Conservation (phyloP, 2,113 vertebrate genomes). For the Gavialis gangeticus region DNA sequence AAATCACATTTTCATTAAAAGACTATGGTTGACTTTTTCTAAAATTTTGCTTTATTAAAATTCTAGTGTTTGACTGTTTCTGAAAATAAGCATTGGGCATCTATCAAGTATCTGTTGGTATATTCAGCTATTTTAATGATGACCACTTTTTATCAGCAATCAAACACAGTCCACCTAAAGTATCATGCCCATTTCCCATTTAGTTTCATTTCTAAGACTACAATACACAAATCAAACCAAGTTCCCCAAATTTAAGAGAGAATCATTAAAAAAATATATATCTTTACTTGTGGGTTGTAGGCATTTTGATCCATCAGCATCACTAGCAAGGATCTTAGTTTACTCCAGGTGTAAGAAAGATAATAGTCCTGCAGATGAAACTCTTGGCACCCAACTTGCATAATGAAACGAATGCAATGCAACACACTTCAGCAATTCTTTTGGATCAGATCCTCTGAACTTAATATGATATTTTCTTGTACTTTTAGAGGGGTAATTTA, state of each 20-base stretch:
- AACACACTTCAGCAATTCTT: constrained; percentile 70
- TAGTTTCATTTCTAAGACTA: constrained; percentile 49
- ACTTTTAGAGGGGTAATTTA: constrained; percentile 60
- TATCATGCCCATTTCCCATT: neutral
- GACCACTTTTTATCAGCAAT: neutral
- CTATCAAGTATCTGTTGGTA: neutral
- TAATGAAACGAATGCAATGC: constrained; percentile 51
- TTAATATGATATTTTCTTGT: constrained; percentile 59
- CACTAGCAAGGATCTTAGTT: constrained; percentile 39
- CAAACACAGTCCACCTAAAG: neutral
- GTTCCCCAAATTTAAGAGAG: neutral
- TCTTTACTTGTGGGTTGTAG: constrained; percentile 40
- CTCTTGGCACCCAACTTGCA: constrained; percentile 35
- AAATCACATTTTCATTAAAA: no score
- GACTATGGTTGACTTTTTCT: no score
- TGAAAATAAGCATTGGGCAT: neutral
- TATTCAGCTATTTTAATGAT: neutral
- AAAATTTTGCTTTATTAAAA: no score
- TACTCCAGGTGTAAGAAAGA: constrained; percentile 56
- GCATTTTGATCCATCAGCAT: constrained; percentile 36
- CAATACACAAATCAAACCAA: neutral
- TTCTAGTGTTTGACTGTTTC: neutral
- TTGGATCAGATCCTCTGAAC: constrained; percentile 54
- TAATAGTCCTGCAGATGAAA: constrained; percentile 38
- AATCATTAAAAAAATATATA: neutral